phyloP scores from a whole-genome alignment of 1,140 invertebrate species.

The Listronotus bonariensis region DNA sequence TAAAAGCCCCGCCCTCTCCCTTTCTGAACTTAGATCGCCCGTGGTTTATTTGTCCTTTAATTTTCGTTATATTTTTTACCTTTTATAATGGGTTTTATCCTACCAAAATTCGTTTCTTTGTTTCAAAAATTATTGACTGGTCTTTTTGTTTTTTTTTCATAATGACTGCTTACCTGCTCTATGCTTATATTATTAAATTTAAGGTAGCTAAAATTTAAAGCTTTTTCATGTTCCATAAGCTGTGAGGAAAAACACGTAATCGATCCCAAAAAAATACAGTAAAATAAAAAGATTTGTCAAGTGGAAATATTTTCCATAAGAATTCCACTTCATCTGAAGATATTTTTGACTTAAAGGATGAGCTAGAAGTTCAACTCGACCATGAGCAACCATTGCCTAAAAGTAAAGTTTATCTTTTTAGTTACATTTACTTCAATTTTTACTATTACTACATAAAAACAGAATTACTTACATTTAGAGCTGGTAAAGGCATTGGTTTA shows the following conservation, averaged over 20 bases:
- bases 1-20: too few species aligned
- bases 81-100: too few species aligned
- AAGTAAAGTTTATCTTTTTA: slow-evolving; percentile 8
- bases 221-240: slow-evolving; percentile 45
- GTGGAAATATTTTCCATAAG: slow-evolving; percentile 85
- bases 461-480: slow-evolving; percentile 67
- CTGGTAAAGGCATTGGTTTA: slow-evolving; percentile 68
- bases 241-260: slow-evolving; percentile 71
- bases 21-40: too few species aligned
- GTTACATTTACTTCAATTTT: too few species aligned
- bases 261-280: slow-evolving; percentile 74
- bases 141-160: too few species aligned
- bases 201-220: slow-evolving; percentile 20
- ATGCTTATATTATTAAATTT: slow-evolving; percentile 31
- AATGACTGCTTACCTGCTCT: slow-evolving; percentile 9
- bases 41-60: too few species aligned
- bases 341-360: slow-evolving; percentile 84
- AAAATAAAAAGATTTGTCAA: slow-evolving; percentile 74
- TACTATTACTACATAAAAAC: too few species aligned
- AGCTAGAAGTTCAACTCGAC: slow-evolving; percentile 76
- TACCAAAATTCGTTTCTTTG: too few species aligned
- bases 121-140: too few species aligned
- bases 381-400: slow-evolving; percentile 81
- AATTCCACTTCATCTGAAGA: slow-evolving; percentile 86
- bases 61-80: too few species aligned